phyloP scores from a whole-genome alignment of 2,113 vertebrate species.

The Phyllostomus hastatus region DNA sequence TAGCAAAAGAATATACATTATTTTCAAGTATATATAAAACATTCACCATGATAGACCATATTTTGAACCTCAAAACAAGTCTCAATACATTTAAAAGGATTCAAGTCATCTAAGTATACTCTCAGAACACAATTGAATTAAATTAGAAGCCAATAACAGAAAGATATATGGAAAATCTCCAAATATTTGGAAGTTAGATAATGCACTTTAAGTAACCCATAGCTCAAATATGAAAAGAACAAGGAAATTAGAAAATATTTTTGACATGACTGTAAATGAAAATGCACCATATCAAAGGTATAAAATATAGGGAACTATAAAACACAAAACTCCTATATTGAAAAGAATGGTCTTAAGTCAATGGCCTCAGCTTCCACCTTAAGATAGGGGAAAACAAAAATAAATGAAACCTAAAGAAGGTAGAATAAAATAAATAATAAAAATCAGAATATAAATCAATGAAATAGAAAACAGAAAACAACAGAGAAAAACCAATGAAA shows the following conservation, averaged over 20 bases:
- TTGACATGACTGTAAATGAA: background rate
- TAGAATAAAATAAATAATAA: background rate
- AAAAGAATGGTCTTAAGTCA: background rate
- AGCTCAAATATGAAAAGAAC: background rate
- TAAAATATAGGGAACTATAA: background rate
- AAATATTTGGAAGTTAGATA: conserved; percentile 23
- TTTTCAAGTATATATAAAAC: background rate
- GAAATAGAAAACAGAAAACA: background rate
- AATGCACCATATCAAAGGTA: background rate
- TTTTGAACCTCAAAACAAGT: background rate
- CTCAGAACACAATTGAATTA: background rate
- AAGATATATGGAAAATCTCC: background rate
- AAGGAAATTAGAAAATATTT: background rate
- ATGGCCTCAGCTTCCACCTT: background rate
- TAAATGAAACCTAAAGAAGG: background rate
- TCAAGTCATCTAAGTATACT: background rate
- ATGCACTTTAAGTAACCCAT: background rate
- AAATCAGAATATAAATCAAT: background rate
- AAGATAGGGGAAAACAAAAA: conserved; percentile 15
- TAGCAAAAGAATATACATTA: background rate
- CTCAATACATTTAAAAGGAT: conserved; percentile 1
- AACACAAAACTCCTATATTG: background rate
- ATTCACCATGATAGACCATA: background rate
- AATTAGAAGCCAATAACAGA: conserved; percentile 10
- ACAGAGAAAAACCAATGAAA: background rate